Conservation (phyloP, 2,797 vertebrate genomes). For the Anguilla pacifica region DNA sequence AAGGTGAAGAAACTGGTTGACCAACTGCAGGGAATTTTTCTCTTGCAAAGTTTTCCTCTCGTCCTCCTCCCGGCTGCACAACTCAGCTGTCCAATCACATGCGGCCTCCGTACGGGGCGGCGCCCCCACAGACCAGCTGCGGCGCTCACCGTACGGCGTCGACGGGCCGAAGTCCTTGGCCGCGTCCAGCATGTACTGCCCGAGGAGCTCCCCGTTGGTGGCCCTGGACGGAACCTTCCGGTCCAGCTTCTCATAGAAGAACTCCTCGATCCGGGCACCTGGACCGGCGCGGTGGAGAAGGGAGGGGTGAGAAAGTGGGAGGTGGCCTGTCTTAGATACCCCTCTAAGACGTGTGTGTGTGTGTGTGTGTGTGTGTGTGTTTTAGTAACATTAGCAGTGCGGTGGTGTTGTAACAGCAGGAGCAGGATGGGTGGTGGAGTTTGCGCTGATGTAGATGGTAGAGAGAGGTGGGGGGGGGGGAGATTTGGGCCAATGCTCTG, state of each 20-base stretch:
- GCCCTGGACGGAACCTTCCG: constrained; percentile 87
- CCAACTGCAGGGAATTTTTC: neutral
- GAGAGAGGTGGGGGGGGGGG: no score
- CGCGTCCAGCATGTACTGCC: constrained; percentile 93
- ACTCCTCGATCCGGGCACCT: constrained; percentile 93
- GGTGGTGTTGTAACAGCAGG: no score
- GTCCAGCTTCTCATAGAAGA: constrained; percentile 96
- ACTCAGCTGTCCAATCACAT: neutral
- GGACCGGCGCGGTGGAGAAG: constrained; percentile 10
- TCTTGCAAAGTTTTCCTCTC: neutral
- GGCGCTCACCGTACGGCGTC: constrained; percentile 86
- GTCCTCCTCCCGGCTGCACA: neutral
- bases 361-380: no score
- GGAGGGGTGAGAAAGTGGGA: neutral
- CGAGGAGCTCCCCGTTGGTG: constrained; percentile 90
- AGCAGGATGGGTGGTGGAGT: no score
- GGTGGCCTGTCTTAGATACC: neutral
- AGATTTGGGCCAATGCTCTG: no score
- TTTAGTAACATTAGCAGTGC: no score
- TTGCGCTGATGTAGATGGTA: no score
- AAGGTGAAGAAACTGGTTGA: neutral
- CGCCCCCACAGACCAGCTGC: neutral
- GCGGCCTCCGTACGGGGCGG: no score
- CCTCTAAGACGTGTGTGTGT: no score
- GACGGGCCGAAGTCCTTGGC: constrained; percentile 86